phyloP scores from a whole-genome alignment of 2,113 vertebrate species.

The Balaenoptera acutorostrata region DNA sequence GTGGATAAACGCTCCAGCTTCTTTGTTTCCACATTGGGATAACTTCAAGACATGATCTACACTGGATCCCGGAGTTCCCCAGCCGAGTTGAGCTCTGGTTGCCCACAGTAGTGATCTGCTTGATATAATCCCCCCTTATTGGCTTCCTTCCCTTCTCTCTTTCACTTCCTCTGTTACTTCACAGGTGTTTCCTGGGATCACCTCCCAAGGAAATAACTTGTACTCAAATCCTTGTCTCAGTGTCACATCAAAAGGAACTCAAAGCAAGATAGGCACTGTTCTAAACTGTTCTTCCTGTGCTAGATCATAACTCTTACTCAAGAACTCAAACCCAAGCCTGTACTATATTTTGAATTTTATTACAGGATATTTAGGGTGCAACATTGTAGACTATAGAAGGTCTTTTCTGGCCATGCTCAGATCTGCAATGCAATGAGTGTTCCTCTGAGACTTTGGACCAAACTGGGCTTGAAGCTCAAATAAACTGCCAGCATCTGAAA shows the following conservation, averaged over 20 bases:
- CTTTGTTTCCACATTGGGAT: not conserved
- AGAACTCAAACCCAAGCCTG: not conserved
- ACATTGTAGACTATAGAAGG: not conserved
- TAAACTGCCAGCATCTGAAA: constrained; percentile 38
- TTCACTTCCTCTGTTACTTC: not conserved
- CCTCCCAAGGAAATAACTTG: not conserved
- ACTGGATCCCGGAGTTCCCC: not conserved
- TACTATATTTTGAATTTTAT: not conserved
- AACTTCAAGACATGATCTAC: not conserved
- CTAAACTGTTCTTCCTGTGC: not conserved
- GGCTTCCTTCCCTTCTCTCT: not conserved
- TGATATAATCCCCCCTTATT: not conserved
- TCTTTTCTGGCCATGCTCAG: not conserved
- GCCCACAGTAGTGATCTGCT: not conserved
- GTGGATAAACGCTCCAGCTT: not conserved
- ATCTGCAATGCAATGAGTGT: not conserved
- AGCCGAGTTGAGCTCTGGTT: not conserved
- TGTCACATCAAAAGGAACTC: not conserved
- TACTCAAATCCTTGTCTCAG: not conserved
- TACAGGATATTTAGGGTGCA: not conserved
- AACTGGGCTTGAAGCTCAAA: constrained; percentile 20
- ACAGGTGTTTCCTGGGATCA: not conserved
- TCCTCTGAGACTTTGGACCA: not conserved
- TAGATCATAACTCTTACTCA: not conserved
- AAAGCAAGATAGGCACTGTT: not conserved